Conservation (phyloP, 1,140 invertebrate species). For the Drosophila bocki region DNA sequence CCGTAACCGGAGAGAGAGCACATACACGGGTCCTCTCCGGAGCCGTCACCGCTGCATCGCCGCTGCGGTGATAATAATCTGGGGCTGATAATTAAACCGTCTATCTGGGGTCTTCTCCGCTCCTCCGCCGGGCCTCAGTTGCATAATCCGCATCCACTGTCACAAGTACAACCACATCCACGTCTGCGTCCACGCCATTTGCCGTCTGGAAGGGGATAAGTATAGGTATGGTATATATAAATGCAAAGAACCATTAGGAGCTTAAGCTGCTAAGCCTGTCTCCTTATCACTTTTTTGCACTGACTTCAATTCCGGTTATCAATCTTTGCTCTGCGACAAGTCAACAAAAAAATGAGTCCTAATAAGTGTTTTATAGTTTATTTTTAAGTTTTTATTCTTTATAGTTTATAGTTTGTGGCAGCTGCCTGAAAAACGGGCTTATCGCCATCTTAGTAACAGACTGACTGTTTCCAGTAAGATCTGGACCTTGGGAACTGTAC, state of each 20-base stretch:
- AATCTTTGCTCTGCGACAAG: slow-evolving; percentile 10
- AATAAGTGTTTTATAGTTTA: slow-evolving; percentile 15
- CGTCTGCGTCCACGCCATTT: slow-evolving; percentile 22
- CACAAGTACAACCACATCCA: slow-evolving; percentile 32
- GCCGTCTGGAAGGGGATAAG: slow-evolving; percentile 26
- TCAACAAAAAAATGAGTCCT: background rate
- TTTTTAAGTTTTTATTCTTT: background rate
- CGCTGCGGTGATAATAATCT: slow-evolving; percentile 70
- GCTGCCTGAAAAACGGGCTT: slow-evolving; percentile 9
- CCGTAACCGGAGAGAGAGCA: slow-evolving; percentile 28
- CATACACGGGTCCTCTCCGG: slow-evolving; percentile 20
- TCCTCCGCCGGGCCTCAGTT: slow-evolving; percentile 45
- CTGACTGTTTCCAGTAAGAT: slow-evolving; percentile 39
- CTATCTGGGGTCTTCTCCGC: slow-evolving; percentile 32
- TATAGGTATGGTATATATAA: background rate
- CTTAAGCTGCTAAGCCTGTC: background rate
- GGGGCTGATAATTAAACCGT: slow-evolving; percentile 69
- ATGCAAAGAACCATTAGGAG: slow-evolving; percentile 19
- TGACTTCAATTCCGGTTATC: slow-evolving; percentile 23
- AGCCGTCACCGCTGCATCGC: slow-evolving; percentile 42
- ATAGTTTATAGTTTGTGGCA: slow-evolving; percentile 24
- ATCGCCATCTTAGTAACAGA: slow-evolving; percentile 4
- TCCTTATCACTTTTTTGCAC: slow-evolving; percentile 24
- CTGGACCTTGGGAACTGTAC: slow-evolving; percentile 5
- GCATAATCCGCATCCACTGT: slow-evolving; percentile 60